phyloP scores from a whole-genome alignment of 2,888 invertebrate genomes.

The Acanthosepion lycidas region DNA sequence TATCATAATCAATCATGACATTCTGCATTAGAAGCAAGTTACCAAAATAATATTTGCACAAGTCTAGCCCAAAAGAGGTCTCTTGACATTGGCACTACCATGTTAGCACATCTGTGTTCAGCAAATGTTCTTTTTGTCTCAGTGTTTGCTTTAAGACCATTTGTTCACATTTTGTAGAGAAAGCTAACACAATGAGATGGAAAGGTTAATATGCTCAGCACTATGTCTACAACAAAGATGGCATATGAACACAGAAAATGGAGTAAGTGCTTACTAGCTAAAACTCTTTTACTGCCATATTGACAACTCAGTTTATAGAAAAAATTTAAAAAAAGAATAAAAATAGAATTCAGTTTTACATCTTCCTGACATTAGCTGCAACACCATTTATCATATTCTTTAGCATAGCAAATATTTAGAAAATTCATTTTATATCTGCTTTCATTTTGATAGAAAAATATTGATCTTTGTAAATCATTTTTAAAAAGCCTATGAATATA shows the following conservation, averaged over 20 bases:
- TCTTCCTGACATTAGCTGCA: not conserved
- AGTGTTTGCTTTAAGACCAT: not conserved
- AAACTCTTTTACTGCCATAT: not conserved
- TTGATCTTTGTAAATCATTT: not conserved
- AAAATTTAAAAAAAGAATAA: not conserved
- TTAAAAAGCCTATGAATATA: constrained; percentile 2
- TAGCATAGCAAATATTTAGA: not conserved
- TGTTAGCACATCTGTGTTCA: not conserved
- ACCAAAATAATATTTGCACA: constrained; percentile 24
- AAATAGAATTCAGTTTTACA: not conserved
- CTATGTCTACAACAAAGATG: constrained; percentile 20
- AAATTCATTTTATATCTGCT: not conserved
- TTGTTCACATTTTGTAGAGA: not conserved
- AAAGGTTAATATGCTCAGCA: constrained; percentile 33
- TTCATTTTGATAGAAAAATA: not conserved
- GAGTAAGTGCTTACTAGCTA: not conserved
- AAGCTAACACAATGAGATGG: constrained; percentile 8
- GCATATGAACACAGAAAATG: not conserved
- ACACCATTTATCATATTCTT: constrained; percentile 1
- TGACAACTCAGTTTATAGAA: not conserved
- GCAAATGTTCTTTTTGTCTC: not conserved
- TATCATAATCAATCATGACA: constrained; percentile 33
- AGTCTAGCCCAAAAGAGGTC: constrained; percentile 16
- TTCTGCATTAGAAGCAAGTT: not conserved
- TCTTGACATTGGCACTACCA: not conserved